Base-by-base conservation (phyloP, 1,140 invertebrate species). In the Atopsyche davidsoni region DNA sequence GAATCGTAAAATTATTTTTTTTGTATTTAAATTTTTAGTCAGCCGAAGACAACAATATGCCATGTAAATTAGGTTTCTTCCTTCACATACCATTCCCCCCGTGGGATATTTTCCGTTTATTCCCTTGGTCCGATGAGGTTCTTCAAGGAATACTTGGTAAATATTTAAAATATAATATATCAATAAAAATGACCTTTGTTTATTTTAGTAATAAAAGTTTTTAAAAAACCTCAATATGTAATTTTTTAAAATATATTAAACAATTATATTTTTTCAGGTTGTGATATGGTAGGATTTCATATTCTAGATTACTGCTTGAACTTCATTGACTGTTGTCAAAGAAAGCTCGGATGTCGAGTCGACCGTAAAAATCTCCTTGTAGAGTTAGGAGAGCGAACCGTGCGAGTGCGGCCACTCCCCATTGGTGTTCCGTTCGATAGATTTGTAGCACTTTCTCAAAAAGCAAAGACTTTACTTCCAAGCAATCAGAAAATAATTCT, bases 11-110 rank as follows among this genome's bases (percentile, higher is more conserved):
- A 7, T 14, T 36, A 13, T 36, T 10, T 24, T 25, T 17, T 13
- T 19, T 36, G 38, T 44, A 38, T 38, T 44, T 40, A 39, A 49
- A 52, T 62, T 32, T 62, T 39, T 70, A 83, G 73, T 75, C 76
- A 3, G 85, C 84, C 9, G 87, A 91, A 58, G 86, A 91, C 58
- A 83, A 85, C 59, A 79, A 82, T 41, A 73, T 92, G 3, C 76
- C 77, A 46, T 83, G 85, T 56, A 90, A 91, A 63, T 69, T 94
- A 42, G 89, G 87, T 10, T 94, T 93, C 70, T 95, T 95, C 67
- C 72, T 93, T 25, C 91, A 95, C 66, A 94, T 94, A 64, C 91
- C 91, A 0, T 93, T 93, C 65, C 90, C 91, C 16, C 85, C 89
- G 1, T 93, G 89, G 89, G 90, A 94, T 60, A 91, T 93, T 40